Percentiles rank a stretch among this genome's conserved stretches.
Evolutionary conservation across 2,113 vertebrate species (phyloP).

Genomic region (human): DNA sequence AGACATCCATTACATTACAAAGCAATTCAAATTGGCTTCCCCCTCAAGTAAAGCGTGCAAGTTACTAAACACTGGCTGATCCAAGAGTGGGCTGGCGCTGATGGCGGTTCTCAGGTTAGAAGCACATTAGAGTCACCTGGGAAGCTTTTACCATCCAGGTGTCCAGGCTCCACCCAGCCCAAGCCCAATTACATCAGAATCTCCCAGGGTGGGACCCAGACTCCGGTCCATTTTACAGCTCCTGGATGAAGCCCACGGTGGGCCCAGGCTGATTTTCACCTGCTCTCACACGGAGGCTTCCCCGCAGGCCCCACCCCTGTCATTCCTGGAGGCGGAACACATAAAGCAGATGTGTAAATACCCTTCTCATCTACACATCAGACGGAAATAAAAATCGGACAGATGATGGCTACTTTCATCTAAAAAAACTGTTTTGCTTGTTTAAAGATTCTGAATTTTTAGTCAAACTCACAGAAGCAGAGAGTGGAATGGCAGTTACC

Average conservation of each 20-base stretch:
- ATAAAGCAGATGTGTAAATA: not conserved
- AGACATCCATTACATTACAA: not conserved
- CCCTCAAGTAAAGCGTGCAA: not conserved
- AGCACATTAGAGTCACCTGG: not conserved
- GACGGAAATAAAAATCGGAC: not conserved
- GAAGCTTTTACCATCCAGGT: not conserved
- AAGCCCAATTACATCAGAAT: not conserved
- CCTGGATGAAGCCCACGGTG: not conserved
- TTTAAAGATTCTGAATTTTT: not conserved
- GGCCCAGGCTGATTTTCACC: not conserved
- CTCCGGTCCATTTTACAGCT: not conserved
- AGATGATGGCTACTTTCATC: not conserved
- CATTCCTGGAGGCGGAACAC: not conserved
- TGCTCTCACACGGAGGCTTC: not conserved
- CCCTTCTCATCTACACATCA: not conserved
- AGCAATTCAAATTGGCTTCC: not conserved
- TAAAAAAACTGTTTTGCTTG: not conserved
- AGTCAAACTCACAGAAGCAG: not conserved
- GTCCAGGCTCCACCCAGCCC: not conserved
- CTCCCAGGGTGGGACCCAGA: not conserved
- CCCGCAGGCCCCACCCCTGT: not conserved
- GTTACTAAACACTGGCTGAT: not conserved
- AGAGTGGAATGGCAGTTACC: not conserved
- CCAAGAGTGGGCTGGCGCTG: not conserved
- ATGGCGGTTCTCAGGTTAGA: not conserved